Evolutionary conservation across 2,113 vertebrate genomes (phyloP), one percentile per base, ranked within the genome.

Genomic region (Zapus hudsonius): DNA sequence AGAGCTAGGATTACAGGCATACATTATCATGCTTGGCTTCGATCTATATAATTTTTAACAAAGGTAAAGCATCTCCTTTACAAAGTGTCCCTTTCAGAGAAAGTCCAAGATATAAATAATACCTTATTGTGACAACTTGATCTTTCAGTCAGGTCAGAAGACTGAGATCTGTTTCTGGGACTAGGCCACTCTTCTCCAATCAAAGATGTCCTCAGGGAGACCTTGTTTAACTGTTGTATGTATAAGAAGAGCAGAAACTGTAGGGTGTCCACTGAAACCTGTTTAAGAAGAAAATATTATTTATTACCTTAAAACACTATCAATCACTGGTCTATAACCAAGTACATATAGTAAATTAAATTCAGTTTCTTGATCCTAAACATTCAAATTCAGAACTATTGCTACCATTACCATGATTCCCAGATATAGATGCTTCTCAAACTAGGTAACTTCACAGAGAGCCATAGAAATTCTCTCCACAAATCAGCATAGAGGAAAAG

Each of bases 231-330:
- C 96, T 99, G 99, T 95, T 99, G 99, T 76, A 99, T 96, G 94
- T 99, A 99, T 7, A 99, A 98, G 98, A 99, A 99, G 33, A 99
- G 98, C 94, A 99, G 98, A 97, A 99, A 99, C 98, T 99, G 99
- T 95, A 99, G 97, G 0, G 99, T 99, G 94, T 99, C 98, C 95
- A 99, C 99, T 17, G 98, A 99, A 84, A 99, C 96, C 99, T 99
- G 93, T 7, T 29, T 70, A 44, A 29, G 61, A 75, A 89, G 12
- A 80, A 91, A 94, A 87, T 7, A 94, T n/a, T n/a, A n/a, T n/a
- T n/a, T n/a, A n/a, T n/a, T n/a, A n/a, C n/a, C n/a, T n/a, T 92
- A 66, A 63, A 87, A 89, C 6, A 44, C 47, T 23, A 91, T 33
- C 38, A 80, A 38, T 67, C 19, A 79, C 38, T 55, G 83, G 38